Percentiles rank a stretch among this genome's conserved stretches.
Conservation (phyloP, 2,113 vertebrate genomes). For the Apteryx mantelli region DNA sequence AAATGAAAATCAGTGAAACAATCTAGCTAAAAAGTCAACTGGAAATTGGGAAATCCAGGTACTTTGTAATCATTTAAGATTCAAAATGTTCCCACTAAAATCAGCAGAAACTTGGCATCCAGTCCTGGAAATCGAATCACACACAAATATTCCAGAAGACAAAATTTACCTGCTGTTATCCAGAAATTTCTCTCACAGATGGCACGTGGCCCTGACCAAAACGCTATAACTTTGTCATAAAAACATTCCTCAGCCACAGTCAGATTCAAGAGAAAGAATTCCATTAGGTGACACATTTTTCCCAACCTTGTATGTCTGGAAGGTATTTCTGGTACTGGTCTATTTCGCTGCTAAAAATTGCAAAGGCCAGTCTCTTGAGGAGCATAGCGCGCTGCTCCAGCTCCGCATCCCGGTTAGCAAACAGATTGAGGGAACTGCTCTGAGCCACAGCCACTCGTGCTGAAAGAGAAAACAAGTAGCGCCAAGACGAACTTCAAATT, state of each 20-base stretch:
- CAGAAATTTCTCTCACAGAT: neutral
- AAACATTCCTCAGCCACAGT: neutral
- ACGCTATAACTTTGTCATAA: neutral
- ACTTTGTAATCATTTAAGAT: neutral
- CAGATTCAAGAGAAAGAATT: neutral
- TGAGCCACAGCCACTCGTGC: conserved; percentile 97
- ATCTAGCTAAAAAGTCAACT: neutral
- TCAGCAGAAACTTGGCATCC: neutral
- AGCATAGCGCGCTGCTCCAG: conserved; percentile 98
- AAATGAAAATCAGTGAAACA: neutral
- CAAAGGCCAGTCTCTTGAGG: conserved; percentile 95
- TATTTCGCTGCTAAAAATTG: conserved; percentile 97
- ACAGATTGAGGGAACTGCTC: conserved; percentile 96
- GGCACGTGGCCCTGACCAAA: neutral
- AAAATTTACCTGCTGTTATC: neutral
- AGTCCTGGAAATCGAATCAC: fast-evolving
- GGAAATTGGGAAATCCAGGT: fast-evolving
- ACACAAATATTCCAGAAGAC: neutral
- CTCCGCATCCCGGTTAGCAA: conserved; percentile 94
- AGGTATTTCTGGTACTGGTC: conserved; percentile 99
- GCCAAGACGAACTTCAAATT: neutral
- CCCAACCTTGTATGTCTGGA: conserved; percentile 90
- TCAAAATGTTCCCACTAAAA: neutral
- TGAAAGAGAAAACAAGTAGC: conserved; percentile 43
- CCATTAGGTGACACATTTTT: neutral